Evolutionary conservation across 2,797 vertebrate genomes (phyloP).

Genomic region (Euthynnus affinis): DNA sequence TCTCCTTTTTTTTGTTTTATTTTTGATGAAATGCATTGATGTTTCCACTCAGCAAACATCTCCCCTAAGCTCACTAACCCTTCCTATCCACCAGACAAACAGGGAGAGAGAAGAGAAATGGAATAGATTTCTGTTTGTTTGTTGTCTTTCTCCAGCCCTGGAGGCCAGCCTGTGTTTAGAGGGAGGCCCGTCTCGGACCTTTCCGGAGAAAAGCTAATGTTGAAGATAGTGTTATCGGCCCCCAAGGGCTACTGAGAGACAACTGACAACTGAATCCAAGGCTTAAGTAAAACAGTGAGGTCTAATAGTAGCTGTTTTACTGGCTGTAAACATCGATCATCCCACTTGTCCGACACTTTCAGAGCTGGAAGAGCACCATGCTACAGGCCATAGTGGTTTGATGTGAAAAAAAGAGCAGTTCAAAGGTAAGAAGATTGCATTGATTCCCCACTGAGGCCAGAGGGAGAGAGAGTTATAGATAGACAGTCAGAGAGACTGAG

Average conservation of each 20-base stretch:
- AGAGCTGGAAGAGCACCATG: conserved; percentile 53
- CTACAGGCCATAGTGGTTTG: conserved; percentile 67
- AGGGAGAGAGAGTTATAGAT: conserved; percentile 43
- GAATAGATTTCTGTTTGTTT: conserved; percentile 62
- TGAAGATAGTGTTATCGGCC: conserved; percentile 50
- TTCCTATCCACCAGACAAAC: conserved; percentile 47
- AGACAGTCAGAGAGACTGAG: no score
- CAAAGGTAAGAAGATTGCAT: conserved; percentile 76
- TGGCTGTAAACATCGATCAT: conserved; percentile 78
- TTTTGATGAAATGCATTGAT: conserved; percentile 60
- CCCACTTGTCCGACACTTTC: conserved; percentile 66
- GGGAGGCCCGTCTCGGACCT: conserved; percentile 50
- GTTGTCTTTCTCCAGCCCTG: conserved; percentile 43
- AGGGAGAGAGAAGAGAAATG: conserved; percentile 19
- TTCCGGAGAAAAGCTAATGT: conserved; percentile 69
- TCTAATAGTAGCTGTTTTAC: conserved; percentile 71
- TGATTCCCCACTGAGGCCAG: conserved; percentile 56
- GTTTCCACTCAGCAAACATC: conserved; percentile 58
- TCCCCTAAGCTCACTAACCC: conserved; percentile 40
- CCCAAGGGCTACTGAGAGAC: conserved; percentile 56
- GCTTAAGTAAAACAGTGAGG: conserved; percentile 74
- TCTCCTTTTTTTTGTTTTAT: conserved; percentile 16
- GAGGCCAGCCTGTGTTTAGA: conserved; percentile 57
- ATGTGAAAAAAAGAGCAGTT: conserved; percentile 74
- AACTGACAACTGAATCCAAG: conserved; percentile 70